These are phyloP conservation scores for Agriopis aurantiaria DNA, from an alignment of 2,888 invertebrate genomes.

Conservation along the genomic window DNA sequence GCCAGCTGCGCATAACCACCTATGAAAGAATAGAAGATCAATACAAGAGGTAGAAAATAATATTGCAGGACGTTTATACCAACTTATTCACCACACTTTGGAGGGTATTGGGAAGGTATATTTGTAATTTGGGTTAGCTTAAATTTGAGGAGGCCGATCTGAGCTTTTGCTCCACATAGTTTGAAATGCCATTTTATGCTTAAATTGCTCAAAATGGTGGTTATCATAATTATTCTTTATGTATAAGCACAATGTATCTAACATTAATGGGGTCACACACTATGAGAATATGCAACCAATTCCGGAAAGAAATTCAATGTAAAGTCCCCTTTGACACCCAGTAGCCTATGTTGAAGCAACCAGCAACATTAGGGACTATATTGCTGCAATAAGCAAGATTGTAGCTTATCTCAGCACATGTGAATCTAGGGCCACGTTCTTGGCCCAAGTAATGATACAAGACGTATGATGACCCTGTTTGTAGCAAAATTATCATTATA, in stretches of 20 bases:
- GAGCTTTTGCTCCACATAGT: too few species aligned
- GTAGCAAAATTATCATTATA: neutral
- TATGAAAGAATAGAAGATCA: constrained; percentile 54
- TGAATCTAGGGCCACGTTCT: neutral
- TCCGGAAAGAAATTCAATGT: constrained; percentile 74
- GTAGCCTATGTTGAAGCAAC: constrained; percentile 70
- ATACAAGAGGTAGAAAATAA: neutral
- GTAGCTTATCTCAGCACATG: neutral
- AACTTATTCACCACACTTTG: neutral
- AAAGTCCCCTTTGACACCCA: constrained; percentile 85
- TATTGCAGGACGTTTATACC: neutral
- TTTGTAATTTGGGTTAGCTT: neutral
- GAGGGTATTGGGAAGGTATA: neutral
- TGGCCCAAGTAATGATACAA: neutral
- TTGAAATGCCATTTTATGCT: too few species aligned
- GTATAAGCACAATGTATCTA: constrained; percentile 59
- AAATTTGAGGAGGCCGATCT: too few species aligned
- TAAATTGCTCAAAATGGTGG: too few species aligned
- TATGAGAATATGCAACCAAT: constrained; percentile 71
- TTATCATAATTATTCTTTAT: neutral
- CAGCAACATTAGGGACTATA: constrained; percentile 83
- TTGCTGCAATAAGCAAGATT: neutral
- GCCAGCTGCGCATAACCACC: constrained; percentile 99
- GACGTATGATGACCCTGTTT: neutral
- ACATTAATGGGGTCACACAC: constrained; percentile 74